A percentile compares a stretch with the other conserved stretches of the same genome.
These are phyloP conservation scores for Lasioglossum morio DNA, from an alignment of 2,888 invertebrate genomes.

Conservation along the genomic window DNA sequence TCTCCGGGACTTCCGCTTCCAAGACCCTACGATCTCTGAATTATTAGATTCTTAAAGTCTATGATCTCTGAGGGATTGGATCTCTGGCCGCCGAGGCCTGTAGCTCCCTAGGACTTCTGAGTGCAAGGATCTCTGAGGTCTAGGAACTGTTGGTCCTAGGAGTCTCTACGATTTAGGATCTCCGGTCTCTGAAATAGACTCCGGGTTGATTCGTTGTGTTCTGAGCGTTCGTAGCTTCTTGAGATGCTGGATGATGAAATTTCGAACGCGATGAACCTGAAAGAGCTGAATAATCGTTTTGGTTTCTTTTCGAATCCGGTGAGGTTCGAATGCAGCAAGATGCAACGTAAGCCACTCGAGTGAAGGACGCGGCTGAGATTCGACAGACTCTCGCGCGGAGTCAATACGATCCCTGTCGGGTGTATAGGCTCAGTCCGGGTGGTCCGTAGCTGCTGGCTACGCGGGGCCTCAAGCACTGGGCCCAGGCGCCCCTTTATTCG, in stretches of 20 bases:
- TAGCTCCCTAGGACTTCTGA: neutral
- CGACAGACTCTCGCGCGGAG: conserved; percentile 72
- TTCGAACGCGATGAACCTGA: conserved; percentile 25
- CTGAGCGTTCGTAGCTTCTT: neutral
- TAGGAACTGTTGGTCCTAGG: neutral
- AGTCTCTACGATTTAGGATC: neutral
- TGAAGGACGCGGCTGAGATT: conserved; percentile 72
- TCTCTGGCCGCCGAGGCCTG: neutral
- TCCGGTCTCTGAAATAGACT: neutral
- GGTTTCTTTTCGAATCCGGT: neutral
- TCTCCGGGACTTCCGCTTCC: conserved; percentile 53
- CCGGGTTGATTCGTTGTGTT: neutral
- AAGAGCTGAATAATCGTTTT: conserved; percentile 35
- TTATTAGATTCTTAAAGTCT: neutral
- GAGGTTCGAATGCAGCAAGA: conserved; percentile 58
- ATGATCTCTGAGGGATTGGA: neutral
- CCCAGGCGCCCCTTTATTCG: conserved; percentile 77
- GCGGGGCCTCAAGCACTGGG: conserved; percentile 64
- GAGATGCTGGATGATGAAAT: conserved; percentile 22
- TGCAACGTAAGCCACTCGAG: conserved; percentile 73
- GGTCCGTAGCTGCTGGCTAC: conserved; percentile 77
- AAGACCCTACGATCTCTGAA: neutral
- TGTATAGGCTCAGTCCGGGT: conserved; percentile 80
- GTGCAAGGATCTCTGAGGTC: neutral
- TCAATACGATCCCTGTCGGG: conserved; percentile 81